Percentiles rank a stretch among this genome's conserved stretches.
Evolutionary conservation across 2,797 vertebrate species (phyloP).

Genomic region (Bovichtus variegatus): DNA sequence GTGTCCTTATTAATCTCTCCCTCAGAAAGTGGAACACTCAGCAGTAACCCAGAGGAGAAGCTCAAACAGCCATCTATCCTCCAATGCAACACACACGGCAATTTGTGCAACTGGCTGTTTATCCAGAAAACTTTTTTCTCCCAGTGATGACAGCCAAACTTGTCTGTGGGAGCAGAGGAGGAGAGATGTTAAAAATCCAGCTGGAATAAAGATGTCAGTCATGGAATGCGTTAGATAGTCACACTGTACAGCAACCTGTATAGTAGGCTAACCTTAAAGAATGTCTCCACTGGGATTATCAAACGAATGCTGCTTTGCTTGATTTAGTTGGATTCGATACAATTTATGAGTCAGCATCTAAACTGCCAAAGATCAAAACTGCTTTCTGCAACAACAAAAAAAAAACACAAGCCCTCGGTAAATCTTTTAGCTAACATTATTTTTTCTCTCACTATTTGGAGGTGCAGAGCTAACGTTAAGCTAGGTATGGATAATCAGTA

Average conservation of each 20-base stretch:
- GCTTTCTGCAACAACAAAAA: too few species aligned
- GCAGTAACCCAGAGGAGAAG: slow-evolving; percentile 75
- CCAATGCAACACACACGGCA: slow-evolving; percentile 68
- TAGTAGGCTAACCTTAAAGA: slow-evolving; percentile 3
- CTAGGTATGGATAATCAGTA: not conserved
- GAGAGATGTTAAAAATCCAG: slow-evolving; percentile 36
- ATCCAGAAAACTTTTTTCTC: slow-evolving; percentile 60
- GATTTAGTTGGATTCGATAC: not conserved
- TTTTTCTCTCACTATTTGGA: not conserved
- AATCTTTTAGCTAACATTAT: not conserved
- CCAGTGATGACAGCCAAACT: slow-evolving; percentile 48
- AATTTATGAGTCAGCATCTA: not conserved
- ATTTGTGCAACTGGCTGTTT: slow-evolving; percentile 70
- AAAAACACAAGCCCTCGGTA: not conserved
- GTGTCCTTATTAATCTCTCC: slow-evolving; percentile 75
- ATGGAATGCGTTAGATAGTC: slow-evolving; percentile 9
- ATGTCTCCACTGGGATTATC: slow-evolving; percentile 3
- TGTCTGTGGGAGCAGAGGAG: slow-evolving; percentile 31
- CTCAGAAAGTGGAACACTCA: slow-evolving; percentile 75
- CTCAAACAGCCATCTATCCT: slow-evolving; percentile 78
- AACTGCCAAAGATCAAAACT: slow-evolving; percentile 1
- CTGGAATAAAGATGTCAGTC: slow-evolving; percentile 38
- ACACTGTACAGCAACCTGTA: not conserved
- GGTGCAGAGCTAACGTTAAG: not conserved
- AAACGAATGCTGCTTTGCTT: not conserved